Conservation (phyloP, 2,797 vertebrate species). For the Benthosema pterotum region DNA sequence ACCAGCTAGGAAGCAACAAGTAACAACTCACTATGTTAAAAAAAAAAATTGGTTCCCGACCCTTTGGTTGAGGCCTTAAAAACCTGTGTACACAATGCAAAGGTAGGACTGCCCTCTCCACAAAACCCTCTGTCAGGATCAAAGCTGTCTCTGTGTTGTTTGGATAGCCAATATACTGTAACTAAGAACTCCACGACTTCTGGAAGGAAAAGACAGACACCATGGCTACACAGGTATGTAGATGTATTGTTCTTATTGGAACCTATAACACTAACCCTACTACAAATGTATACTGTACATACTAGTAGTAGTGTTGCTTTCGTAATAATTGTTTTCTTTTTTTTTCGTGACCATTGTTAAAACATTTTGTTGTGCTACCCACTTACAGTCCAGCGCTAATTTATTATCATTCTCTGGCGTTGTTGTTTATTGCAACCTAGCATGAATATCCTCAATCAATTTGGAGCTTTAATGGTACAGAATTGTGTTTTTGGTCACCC, state of each 20-base stretch:
- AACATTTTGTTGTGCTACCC: too few relatives aligned
- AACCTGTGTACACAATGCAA: conserved; percentile 35
- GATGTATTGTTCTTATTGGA: background rate
- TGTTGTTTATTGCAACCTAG: too few relatives aligned
- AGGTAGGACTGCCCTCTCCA: conserved; percentile 44
- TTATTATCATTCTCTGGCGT: too few relatives aligned
- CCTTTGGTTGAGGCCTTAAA: background rate
- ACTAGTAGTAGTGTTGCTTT: too few relatives aligned
- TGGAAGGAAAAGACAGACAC: conserved; percentile 15
- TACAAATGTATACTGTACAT: too few relatives aligned
- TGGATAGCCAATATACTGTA: too few relatives aligned
- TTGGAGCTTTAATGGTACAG: background rate
- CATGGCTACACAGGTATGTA: conserved; percentile 72
- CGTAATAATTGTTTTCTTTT: too few relatives aligned
- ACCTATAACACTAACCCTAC: too few relatives aligned
- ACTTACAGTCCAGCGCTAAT: too few relatives aligned
- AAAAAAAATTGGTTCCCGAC: background rate
- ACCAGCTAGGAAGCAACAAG: too few relatives aligned
- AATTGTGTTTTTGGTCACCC: conserved; percentile 1
- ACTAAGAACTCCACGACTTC: conserved; percentile 10
- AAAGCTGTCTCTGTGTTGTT: background rate
- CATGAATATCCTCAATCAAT: background rate
- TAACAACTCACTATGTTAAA: too few relatives aligned
- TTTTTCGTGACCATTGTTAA: too few relatives aligned
- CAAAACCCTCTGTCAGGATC: conserved; percentile 40